These are phyloP conservation scores for Bombus sibiricus DNA, from an alignment of 1,140 invertebrate genomes.

Conservation along the genomic window DNA sequence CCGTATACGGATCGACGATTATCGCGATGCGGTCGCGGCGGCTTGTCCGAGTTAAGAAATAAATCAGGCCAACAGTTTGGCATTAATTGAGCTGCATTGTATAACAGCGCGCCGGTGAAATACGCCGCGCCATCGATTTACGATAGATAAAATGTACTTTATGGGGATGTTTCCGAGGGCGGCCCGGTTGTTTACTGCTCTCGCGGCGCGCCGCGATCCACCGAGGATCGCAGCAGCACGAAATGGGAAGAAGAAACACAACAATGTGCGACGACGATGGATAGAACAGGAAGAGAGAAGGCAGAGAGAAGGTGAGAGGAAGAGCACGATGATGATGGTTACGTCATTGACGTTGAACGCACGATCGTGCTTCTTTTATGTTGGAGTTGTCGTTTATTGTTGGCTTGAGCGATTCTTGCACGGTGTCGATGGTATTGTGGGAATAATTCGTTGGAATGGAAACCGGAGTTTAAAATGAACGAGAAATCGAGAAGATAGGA, in stretches of 20 bases:
- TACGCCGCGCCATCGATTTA: conserved; percentile 81
- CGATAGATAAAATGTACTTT: conserved; percentile 82
- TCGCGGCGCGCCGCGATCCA: conserved; percentile 42
- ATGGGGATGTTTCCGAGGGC: conserved; percentile 79
- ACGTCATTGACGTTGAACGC: conserved; percentile 2
- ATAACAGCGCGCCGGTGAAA: conserved; percentile 77
- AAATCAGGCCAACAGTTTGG: conserved; percentile 81
- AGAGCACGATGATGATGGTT: conserved; percentile 26
- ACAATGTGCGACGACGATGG: not conserved
- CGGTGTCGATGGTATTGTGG: not conserved
- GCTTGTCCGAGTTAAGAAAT: conserved; percentile 75
- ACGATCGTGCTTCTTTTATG: not conserved
- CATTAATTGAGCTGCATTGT: conserved; percentile 82
- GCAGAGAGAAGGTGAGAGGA: conserved; percentile 10
- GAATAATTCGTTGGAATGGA: not conserved
- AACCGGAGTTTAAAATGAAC: not conserved
- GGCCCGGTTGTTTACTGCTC: conserved; percentile 77
- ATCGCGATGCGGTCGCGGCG: conserved; percentile 61
- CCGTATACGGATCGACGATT: conserved; percentile 66
- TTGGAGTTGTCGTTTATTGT: not conserved
- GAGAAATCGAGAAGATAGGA: not conserved
- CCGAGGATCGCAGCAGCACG: conserved; percentile 24
- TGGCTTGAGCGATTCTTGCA: not conserved
- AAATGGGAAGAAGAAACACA: not conserved
- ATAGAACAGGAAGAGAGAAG: not conserved